Percentiles rank a stretch among this genome's conserved stretches.
Evolutionary conservation across 2,888 invertebrate genomes (phyloP).

Genomic region (Neoascia interrupta): DNA sequence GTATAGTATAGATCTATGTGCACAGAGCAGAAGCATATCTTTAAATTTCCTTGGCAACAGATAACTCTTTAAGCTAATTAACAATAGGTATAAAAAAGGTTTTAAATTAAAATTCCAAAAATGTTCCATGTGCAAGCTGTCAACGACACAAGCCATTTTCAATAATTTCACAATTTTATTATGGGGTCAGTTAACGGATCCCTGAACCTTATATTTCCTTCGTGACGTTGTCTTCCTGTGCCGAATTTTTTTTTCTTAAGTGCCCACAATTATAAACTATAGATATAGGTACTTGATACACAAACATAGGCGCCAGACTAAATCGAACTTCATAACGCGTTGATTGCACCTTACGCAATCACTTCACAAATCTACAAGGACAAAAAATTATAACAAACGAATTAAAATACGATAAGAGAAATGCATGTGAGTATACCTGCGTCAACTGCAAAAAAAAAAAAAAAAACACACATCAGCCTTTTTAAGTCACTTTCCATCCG

Average conservation of each 20-base stretch:
- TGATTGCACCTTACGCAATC: constrained; percentile 34
- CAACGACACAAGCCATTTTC: constrained; percentile 49
- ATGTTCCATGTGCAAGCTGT: constrained; percentile 15
- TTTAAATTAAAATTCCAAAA: background rate
- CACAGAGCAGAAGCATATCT: too few relatives aligned
- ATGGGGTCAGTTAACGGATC: constrained; percentile 38
- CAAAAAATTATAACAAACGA: constrained; percentile 14
- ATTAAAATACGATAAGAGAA: background rate
- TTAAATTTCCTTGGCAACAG: too few relatives aligned
- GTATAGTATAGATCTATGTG: too few relatives aligned
- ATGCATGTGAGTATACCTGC: background rate
- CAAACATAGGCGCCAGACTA: constrained; percentile 11
- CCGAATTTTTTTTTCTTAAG: background rate
- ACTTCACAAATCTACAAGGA: constrained; percentile 45
- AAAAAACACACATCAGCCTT: background rate
- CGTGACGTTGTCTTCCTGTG: constrained; percentile 14
- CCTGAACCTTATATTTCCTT: background rate
- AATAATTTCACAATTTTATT: constrained; percentile 52
- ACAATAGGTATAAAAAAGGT: too few relatives aligned
- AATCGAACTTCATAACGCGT: constrained; percentile 1
- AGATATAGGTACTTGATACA: background rate
- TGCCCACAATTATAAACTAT: background rate
- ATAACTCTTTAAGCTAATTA: too few relatives aligned
- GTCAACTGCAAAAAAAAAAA: constrained; percentile 35
- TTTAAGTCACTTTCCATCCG: background rate